Evolutionary conservation across 1,140 invertebrate genomes (phyloP).

Genomic region (Reticulitermes speratus): DNA sequence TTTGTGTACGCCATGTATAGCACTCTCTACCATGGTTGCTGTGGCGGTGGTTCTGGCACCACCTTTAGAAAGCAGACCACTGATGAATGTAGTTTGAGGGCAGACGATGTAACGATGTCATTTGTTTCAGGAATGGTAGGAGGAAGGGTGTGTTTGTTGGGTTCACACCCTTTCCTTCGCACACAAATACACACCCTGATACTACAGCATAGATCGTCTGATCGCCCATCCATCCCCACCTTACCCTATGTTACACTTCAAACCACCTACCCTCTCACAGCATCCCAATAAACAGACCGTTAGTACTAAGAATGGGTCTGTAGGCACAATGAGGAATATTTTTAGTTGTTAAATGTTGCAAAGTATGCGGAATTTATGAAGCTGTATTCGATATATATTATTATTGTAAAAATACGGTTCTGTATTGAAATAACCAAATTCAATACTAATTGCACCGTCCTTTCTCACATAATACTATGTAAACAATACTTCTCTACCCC

Average conservation of each 20-base stretch:
- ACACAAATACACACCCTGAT: neutral
- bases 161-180: neutral
- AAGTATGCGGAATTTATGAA: too few relatives aligned
- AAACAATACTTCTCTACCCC: too few relatives aligned
- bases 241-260: too few relatives aligned
- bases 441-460: too few relatives aligned
- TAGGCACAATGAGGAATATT: neutral
- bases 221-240: neutral
- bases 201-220: neutral
- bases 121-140: slow-evolving; percentile 10
- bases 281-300: neutral
- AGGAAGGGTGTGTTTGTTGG: slow-evolving; percentile 7
- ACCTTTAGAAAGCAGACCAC: neutral
- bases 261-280: neutral
- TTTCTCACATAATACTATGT: too few relatives aligned
- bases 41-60: neutral
- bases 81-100: slow-evolving; percentile 23
- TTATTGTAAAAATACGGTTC: too few relatives aligned
- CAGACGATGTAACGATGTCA: slow-evolving; percentile 5
- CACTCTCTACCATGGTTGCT: neutral
- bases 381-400: too few relatives aligned
- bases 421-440: too few relatives aligned
- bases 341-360: too few relatives aligned
- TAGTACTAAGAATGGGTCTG: too few relatives aligned
- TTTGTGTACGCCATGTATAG: too few relatives aligned